Evolutionary conservation across 2,113 vertebrate genomes (phyloP), one percentile per base, ranked within the genome.

Genomic region (Brachyhypopomus occidentalis): DNA sequence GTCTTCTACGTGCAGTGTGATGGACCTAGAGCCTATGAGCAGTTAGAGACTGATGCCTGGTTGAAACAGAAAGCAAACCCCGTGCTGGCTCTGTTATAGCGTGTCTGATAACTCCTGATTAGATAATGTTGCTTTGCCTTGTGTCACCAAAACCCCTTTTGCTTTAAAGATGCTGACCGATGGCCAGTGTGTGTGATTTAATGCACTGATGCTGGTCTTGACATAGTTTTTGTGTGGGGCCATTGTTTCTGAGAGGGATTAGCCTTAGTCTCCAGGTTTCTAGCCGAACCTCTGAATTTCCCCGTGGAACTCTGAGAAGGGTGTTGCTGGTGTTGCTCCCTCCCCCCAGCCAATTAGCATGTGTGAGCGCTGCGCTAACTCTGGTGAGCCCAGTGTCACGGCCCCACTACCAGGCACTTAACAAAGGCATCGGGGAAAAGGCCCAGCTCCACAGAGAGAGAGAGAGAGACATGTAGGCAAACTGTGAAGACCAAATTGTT

Each of bases 261-360:
- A 30, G 23, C 62, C 12, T 64, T 14, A 27, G 62, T 7, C 23
- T 27, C 14, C 62, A 16, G 14, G 27, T 2, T 64, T 14, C 23
- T 60, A 16, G n/a, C 2, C 25, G 14, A 20, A n/a, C 17, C 30
- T 34, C 11, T 23, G 12, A 14, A 22, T 19, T 80, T 27, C 78
- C 72, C 71, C 3, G 16, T 55, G 41, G 36, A 58, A 64, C 60
- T 62, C 22, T 45, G 23, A 71, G 59, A 45, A 19, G 38, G 16
- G 66, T 41, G 77, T 71, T 52, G 22, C 4, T 64, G 20, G 70
- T 38, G 70, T 38, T 48, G 34, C 56, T 52, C 48, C 73, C 41
- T 34, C 79, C 52, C 58, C n/a, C 59, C 63, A 22, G n/a, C 27
- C 41, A 74, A 84, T 89, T 87, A 86, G 75, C 86, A 88, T 48